Conservation (phyloP, 2,888 invertebrate genomes). For the Gandaritis pyraliata region DNA sequence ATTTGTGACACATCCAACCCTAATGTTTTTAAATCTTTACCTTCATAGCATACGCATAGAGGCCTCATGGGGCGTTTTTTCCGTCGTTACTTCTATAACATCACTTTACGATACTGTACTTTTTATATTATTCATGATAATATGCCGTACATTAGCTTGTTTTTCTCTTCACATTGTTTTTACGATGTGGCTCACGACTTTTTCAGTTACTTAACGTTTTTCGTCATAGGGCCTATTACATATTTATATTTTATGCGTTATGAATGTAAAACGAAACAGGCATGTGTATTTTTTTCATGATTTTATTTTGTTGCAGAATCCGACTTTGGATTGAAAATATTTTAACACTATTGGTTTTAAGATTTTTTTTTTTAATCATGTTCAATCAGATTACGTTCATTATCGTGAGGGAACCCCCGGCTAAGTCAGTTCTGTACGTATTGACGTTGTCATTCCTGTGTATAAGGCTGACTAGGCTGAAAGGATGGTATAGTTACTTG, state of each 20-base stretch:
- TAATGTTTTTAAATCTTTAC: conserved; percentile 41
- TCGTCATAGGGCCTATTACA: conserved; percentile 53
- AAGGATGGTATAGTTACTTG: no score
- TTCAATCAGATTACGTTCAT: no score
- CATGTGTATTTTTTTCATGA: not conserved
- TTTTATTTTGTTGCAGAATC: conserved; percentile 1
- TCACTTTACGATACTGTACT: conserved; percentile 74
- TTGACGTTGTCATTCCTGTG: no score
- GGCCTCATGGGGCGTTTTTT: conserved; percentile 67
- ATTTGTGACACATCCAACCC: conserved; percentile 36
- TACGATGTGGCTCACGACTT: conserved; percentile 50
- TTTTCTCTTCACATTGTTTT: conserved; percentile 61
- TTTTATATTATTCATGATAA: conserved; percentile 81
- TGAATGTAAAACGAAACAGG: conserved; percentile 10
- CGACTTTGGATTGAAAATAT: no score
- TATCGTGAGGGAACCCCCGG: no score
- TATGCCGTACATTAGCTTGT: conserved; percentile 74
- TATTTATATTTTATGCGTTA: conserved; percentile 48
- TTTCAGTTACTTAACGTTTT: conserved; percentile 49
- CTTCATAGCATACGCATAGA: conserved; percentile 43
- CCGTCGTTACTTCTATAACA: conserved; percentile 77
- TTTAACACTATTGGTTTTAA: no score
- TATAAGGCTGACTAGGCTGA: no score
- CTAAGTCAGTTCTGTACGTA: no score
- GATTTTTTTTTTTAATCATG: no score